Conservation (phyloP, 1,140 invertebrate genomes). For the Orius insidiosus region DNA sequence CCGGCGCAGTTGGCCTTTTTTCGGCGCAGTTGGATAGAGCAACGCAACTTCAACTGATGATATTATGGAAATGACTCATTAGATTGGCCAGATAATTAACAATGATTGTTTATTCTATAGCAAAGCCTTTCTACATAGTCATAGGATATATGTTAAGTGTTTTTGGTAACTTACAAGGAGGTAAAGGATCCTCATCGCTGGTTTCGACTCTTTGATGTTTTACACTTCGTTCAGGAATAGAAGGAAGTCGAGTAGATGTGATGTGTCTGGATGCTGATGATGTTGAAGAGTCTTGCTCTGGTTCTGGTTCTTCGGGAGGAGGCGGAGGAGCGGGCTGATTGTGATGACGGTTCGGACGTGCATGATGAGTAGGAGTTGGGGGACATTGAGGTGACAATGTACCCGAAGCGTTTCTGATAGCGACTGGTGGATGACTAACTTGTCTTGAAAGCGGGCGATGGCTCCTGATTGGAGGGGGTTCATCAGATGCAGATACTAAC, state of each 20-base stretch:
- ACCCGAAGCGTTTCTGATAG: conserved; percentile 21
- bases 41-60: too few species aligned
- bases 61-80: too few species aligned
- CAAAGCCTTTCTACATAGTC: too few species aligned
- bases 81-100: too few species aligned
- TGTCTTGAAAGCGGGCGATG: conserved; percentile 40
- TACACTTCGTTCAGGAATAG: conserved; percentile 53
- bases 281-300: neutral
- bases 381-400: conserved; percentile 42
- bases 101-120: too few species aligned
- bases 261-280: conserved; percentile 43
- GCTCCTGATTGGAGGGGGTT: conserved; percentile 27
- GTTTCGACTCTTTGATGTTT: conserved; percentile 39
- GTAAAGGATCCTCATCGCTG: conserved; percentile 59
- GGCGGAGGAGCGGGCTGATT: conserved; percentile 19
- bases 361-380: conserved; percentile 69
- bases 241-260: conserved; percentile 56
- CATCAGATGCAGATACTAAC: conserved; percentile 11
- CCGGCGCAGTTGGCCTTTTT: too few species aligned
- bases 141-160: too few species aligned
- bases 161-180: conserved; percentile 43
- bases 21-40: too few species aligned
- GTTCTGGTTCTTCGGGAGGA: conserved; percentile 10
- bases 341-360: conserved; percentile 23
- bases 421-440: conserved; percentile 19